phyloP scores from a whole-genome alignment of 2,113 vertebrate species.

The Atractosteus spatula region DNA sequence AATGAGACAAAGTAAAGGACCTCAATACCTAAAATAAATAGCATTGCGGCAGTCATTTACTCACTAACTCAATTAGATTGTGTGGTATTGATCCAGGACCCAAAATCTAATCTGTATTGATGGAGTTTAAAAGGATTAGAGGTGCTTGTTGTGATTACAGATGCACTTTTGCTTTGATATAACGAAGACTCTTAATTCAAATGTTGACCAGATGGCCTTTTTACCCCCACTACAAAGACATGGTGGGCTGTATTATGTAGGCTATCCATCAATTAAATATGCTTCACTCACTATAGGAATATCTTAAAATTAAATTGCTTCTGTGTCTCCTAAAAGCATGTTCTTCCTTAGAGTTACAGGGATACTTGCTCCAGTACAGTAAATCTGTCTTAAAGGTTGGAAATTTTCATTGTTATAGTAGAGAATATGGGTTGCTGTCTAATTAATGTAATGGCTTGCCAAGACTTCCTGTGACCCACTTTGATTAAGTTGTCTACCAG shows the following conservation, averaged over 20 bases:
- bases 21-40: slow-evolving; percentile 39
- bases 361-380: not conserved
- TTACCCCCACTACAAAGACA: too few relatives aligned
- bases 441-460: not conserved
- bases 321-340: not conserved
- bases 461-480: not conserved
- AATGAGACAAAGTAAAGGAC: slow-evolving; percentile 12
- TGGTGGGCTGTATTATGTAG: too few relatives aligned
- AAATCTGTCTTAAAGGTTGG: slow-evolving; percentile 6
- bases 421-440: not conserved
- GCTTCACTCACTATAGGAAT: not conserved
- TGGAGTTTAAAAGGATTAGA: slow-evolving; percentile 36
- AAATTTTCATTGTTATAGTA: not conserved
- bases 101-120: slow-evolving; percentile 52
- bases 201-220: not conserved
- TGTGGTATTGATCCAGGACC: slow-evolving; percentile 46
- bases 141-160: slow-evolving; percentile 25
- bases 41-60: slow-evolving; percentile 52
- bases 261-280: not conserved
- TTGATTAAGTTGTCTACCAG: not conserved
- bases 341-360: not conserved
- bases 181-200: not conserved
- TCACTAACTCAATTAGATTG: slow-evolving; percentile 54
- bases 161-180: slow-evolving; percentile 11
- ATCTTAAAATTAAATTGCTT: not conserved